Percentiles rank a stretch among this genome's conserved stretches.
Evolutionary conservation across 2,888 invertebrate genomes (phyloP).

Genomic region (Noctua pronuba): DNA sequence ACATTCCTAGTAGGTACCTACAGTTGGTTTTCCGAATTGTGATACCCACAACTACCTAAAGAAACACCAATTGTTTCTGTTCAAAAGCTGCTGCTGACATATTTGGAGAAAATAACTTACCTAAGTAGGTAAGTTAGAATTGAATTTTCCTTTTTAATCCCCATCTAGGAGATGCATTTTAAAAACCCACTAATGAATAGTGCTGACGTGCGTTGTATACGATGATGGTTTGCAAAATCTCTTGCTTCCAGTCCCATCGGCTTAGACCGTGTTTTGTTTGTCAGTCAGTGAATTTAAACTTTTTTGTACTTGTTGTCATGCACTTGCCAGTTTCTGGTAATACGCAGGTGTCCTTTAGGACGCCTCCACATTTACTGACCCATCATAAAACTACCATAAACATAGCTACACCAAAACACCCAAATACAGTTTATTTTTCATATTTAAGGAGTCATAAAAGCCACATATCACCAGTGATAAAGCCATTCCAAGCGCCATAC

Average conservation of each 20-base stretch:
- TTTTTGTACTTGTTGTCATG: neutral
- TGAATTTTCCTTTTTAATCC: neutral
- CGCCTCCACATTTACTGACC: slow-evolving; percentile 21
- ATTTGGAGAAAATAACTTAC: neutral
- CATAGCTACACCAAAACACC: slow-evolving; percentile 23
- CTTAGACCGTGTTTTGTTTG: neutral
- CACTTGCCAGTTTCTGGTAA: neutral
- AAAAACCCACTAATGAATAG: neutral
- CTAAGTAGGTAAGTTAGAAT: neutral
- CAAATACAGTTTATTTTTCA: slow-evolving; percentile 46
- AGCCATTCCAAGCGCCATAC: slow-evolving; percentile 58
- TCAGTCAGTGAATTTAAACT: neutral
- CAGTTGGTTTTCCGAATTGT: slow-evolving; percentile 15
- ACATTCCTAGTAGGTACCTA: neutral
- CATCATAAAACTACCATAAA: slow-evolving; percentile 38
- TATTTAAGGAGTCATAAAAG: slow-evolving; percentile 61
- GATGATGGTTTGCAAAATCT: neutral
- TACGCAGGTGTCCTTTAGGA: slow-evolving; percentile 6
- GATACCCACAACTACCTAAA: neutral
- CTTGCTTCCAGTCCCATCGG: neutral
- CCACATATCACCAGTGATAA: slow-evolving; percentile 53
- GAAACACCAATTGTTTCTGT: neutral
- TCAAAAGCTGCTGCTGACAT: neutral
- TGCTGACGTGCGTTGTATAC: neutral
- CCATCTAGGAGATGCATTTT: fast-evolving